Percentiles rank a stretch among this genome's conserved stretches.
These are phyloP conservation scores for Drosophila mayaguana DNA, from an alignment of 2,888 invertebrate species.

Conservation along the genomic window DNA sequence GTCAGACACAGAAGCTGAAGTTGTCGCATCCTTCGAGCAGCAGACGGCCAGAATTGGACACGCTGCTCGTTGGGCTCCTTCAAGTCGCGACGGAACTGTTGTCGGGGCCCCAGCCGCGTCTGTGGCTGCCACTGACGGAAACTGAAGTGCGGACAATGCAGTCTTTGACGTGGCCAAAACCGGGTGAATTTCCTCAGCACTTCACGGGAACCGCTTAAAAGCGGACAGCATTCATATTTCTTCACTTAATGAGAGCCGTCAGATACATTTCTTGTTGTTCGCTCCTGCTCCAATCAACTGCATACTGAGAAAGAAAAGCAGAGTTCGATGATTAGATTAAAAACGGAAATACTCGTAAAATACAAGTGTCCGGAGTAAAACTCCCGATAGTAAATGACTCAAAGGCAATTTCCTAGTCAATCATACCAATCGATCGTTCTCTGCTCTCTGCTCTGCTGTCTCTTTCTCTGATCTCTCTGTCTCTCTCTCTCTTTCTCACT, in stretches of 20 bases:
- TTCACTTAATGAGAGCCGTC: constrained; percentile 32
- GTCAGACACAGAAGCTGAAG: constrained; percentile 55
- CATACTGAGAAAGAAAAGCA: too few relatives aligned
- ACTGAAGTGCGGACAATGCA: constrained; percentile 63
- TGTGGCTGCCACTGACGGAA: constrained; percentile 48
- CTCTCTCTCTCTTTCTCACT: too few relatives aligned
- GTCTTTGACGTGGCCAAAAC: constrained; percentile 32
- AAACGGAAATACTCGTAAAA: too few relatives aligned
- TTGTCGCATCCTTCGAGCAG: constrained; percentile 9
- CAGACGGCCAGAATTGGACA: constrained; percentile 7
- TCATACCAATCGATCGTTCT: too few relatives aligned
- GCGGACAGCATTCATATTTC: constrained; percentile 20
- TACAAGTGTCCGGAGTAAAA: too few relatives aligned
- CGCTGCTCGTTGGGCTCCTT: constrained; percentile 3
- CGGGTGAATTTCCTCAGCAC: constrained; percentile 3
- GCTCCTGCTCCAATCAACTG: neutral
- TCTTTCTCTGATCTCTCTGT: too few relatives aligned
- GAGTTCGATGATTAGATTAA: too few relatives aligned
- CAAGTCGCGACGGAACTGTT: neutral
- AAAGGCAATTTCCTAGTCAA: too few relatives aligned
- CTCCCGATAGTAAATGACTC: too few relatives aligned
- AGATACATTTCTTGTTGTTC: neutral
- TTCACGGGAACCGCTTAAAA: neutral
- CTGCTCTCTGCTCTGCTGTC: too few relatives aligned
- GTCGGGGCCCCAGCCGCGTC: neutral